Percentiles rank a stretch among this genome's conserved stretches.
phyloP scores from a whole-genome alignment of 30 jellyfish, hydroid and myxozoan species.

The Rhopilema esculentum region DNA sequence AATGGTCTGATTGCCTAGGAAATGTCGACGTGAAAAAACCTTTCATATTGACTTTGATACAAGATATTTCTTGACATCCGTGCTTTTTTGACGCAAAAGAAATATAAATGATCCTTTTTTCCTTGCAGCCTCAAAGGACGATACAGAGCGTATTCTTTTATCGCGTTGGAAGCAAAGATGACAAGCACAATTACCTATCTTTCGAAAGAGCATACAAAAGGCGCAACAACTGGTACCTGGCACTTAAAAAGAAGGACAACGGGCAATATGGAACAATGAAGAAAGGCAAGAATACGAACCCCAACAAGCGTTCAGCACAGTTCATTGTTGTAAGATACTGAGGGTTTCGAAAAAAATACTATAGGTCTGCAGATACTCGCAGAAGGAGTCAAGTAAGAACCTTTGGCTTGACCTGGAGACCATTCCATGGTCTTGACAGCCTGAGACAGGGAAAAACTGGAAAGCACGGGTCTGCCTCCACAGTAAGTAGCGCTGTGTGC shows the following conservation, averaged over 20 bases:
- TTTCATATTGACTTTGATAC: too few relatives aligned
- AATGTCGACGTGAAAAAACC: too few relatives aligned
- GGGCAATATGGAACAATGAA: conserved; percentile 42
- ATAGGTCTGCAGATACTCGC: background rate
- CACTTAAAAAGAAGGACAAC: conserved; percentile 41
- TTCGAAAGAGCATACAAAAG: conserved; percentile 43
- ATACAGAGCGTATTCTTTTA: conserved; percentile 64
- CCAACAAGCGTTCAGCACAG: conserved; percentile 46
- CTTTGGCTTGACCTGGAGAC: background rate
- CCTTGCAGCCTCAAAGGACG: conserved; percentile 42
- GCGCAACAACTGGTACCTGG: conserved; percentile 52
- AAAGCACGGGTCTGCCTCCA: background rate
- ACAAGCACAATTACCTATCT: conserved; percentile 22
- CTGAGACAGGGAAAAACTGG: background rate
- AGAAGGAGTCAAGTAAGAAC: background rate
- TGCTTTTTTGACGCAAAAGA: too few relatives aligned
- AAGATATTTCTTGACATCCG: too few relatives aligned
- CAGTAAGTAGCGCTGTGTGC: background rate
- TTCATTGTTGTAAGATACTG: conserved; percentile 37
- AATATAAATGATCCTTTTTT: too few relatives aligned
- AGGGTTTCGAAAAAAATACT: background rate
- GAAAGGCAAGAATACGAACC: conserved; percentile 57
- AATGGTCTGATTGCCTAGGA: too few relatives aligned
- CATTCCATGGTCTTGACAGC: background rate
- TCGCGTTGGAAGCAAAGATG: conserved; percentile 47